These are phyloP conservation scores for Zygothrica quintamaculata DNA, from an alignment of 2,888 invertebrate genomes.

Conservation along the genomic window DNA sequence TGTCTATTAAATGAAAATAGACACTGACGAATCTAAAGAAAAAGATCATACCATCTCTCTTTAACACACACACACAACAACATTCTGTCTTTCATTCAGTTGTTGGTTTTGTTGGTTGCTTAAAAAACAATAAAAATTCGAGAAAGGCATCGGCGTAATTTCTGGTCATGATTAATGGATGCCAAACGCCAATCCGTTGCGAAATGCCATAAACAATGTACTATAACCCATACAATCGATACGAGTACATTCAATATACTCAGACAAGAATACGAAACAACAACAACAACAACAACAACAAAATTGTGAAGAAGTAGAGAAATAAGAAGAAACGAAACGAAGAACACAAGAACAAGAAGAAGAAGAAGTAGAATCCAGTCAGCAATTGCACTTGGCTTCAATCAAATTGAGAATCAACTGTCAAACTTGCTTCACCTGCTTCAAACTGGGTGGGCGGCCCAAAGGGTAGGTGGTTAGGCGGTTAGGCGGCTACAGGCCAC, in stretches of 20 bases:
- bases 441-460: slow-evolving; percentile 38
- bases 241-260: slow-evolving; percentile 1
- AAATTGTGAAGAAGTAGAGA: too few relatives aligned
- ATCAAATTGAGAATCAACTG: slow-evolving; percentile 72
- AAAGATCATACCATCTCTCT: slow-evolving; percentile 1
- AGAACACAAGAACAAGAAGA: background rate
- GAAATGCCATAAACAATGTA: slow-evolving; percentile 70
- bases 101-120: slow-evolving; percentile 43
- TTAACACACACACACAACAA: too few relatives aligned
- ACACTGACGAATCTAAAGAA: slow-evolving; percentile 60
- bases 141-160: slow-evolving; percentile 52
- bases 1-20: slow-evolving; percentile 77
- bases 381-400: slow-evolving; percentile 74
- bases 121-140: slow-evolving; percentile 75
- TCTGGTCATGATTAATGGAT: slow-evolving; percentile 70
- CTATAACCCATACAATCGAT: background rate
- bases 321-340: background rate
- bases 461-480: slow-evolving; percentile 26
- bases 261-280: slow-evolving; percentile 28
- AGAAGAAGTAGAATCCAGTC: slow-evolving; percentile 16
- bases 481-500: too few relatives aligned
- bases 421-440: slow-evolving; percentile 70
- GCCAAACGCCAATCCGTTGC: slow-evolving; percentile 61
- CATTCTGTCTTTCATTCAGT: background rate
- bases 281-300: too few relatives aligned